These are phyloP conservation scores for Solenodon paradoxus DNA, from an alignment of 2,113 vertebrate genomes.

Conservation along the genomic window DNA sequence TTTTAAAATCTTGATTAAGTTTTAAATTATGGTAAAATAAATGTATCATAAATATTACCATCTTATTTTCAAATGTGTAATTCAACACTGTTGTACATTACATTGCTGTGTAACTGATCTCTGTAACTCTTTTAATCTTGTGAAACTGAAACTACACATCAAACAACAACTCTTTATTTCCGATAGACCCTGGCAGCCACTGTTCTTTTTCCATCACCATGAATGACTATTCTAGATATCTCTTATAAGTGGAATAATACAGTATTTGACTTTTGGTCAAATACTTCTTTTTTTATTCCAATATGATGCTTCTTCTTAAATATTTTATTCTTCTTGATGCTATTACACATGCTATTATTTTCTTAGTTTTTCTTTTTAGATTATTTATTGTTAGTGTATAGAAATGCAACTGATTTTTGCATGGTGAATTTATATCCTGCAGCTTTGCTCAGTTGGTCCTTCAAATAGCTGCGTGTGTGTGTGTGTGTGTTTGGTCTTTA, in stretches of 20 bases:
- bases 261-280: neutral
- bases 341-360: too few relatives aligned
- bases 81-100: neutral
- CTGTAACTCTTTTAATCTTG: neutral
- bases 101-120: neutral
- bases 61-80: neutral
- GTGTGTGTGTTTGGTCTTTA: too few relatives aligned
- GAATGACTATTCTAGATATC: neutral
- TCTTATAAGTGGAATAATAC: neutral
- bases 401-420: too few relatives aligned
- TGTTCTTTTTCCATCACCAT: neutral
- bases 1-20: neutral
- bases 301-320: too few relatives aligned
- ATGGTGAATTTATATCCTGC: neutral
- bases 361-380: too few relatives aligned
- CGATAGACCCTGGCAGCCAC: neutral
- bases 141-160: neutral
- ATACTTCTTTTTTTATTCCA: too few relatives aligned
- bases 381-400: too few relatives aligned
- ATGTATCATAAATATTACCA: neutral
- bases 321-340: too few relatives aligned
- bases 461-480: neutral
- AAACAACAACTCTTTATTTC: neutral
- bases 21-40: neutral
- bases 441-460: neutral